phyloP scores from a whole-genome alignment of 2,113 vertebrate species.

The Malurus melanocephalus region DNA sequence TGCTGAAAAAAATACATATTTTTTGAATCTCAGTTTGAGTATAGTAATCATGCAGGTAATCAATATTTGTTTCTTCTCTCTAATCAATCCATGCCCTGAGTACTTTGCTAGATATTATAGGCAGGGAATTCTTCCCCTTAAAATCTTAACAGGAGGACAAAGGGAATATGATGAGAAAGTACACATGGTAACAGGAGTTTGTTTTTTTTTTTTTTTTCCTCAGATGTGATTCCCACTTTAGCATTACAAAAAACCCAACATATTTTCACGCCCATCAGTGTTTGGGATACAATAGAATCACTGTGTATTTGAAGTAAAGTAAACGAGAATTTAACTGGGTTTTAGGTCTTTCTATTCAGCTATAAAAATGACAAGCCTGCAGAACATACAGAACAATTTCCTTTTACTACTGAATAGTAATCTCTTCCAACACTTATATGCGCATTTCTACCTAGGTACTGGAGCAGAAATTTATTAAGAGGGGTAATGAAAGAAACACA shows the following conservation, averaged over 20 bases:
- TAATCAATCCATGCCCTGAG: neutral
- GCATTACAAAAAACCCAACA: neutral
- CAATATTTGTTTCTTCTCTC: neutral
- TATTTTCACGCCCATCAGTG: neutral
- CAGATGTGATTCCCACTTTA: neutral
- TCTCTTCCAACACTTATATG: neutral
- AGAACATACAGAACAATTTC: neutral
- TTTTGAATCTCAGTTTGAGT: slow-evolving; percentile 3
- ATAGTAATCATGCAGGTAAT: neutral
- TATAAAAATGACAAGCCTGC: slow-evolving; percentile 1
- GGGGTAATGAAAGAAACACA: neutral
- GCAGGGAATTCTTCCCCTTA: neutral
- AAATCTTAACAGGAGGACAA: neutral
- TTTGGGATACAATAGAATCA: neutral
- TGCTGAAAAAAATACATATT: neutral
- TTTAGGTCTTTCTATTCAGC: neutral
- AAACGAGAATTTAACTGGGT: neutral
- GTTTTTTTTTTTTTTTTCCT: neutral
- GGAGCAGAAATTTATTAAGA: neutral
- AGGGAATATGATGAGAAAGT: neutral
- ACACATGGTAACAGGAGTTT: neutral
- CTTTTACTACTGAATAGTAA: neutral
- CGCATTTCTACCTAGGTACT: neutral
- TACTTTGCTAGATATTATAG: neutral
- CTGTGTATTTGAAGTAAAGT: neutral